phyloP scores from a whole-genome alignment of 1,140 invertebrate species.

The Trichogramma pretiosum region DNA sequence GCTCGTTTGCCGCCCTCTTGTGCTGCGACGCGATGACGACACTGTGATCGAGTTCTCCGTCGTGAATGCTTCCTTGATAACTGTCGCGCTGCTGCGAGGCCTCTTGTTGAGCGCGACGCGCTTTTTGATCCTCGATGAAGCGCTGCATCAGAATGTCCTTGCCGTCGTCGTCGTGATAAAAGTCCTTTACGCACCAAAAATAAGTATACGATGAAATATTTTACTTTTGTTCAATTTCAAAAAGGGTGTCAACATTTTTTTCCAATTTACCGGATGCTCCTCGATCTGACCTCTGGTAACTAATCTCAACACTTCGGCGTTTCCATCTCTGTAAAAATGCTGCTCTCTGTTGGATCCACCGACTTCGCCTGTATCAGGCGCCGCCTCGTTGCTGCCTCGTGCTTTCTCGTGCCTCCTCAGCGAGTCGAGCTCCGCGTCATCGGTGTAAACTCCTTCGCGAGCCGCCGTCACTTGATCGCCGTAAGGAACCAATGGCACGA shows the following conservation, averaged over 20 bases:
- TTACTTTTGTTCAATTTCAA: neutral
- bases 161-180: constrained; percentile 49
- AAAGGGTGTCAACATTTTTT: constrained; percentile 66
- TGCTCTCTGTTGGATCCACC: constrained; percentile 51
- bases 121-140: constrained; percentile 69
- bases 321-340: constrained; percentile 70
- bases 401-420: constrained; percentile 65
- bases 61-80: constrained; percentile 28
- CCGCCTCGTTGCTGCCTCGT: constrained; percentile 54
- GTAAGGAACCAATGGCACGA: constrained; percentile 6
- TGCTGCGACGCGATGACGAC: constrained; percentile 35
- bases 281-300: constrained; percentile 60
- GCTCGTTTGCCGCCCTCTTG: constrained; percentile 46
- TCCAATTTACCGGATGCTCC: constrained; percentile 62
- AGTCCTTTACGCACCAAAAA: too few relatives aligned
- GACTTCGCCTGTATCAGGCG: constrained; percentile 28
- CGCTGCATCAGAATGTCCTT: constrained; percentile 72
- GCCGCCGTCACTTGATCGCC: too few relatives aligned
- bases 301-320: constrained; percentile 71
- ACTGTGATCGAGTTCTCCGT: constrained; percentile 28
- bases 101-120: constrained; percentile 26
- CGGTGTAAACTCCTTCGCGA: constrained; percentile 41
- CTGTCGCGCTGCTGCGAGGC: constrained; percentile 9
- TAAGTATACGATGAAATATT: too few relatives aligned
- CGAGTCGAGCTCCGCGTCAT: constrained; percentile 57